phyloP scores from a whole-genome alignment of 2,797 vertebrate species.

The Okamejei kenojei region DNA sequence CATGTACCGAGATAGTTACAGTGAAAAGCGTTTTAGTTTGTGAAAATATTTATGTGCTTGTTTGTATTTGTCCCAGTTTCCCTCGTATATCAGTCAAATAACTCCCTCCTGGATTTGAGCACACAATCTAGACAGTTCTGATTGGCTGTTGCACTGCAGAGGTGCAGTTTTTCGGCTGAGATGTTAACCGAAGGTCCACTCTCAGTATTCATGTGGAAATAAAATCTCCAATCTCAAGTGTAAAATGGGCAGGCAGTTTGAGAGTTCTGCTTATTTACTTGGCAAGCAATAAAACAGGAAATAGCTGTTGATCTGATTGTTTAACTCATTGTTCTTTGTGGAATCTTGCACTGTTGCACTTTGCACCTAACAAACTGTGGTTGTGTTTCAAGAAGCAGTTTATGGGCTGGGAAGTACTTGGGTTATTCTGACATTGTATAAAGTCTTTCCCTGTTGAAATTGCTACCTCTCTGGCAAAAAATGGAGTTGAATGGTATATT shows the following conservation, averaged over 20 bases:
- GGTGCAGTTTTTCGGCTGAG: neutral
- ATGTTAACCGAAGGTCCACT: too few relatives aligned
- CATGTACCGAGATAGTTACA: too few relatives aligned
- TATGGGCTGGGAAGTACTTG: neutral
- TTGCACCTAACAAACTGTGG: neutral
- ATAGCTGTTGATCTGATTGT: neutral
- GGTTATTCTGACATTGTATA: neutral
- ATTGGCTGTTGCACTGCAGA: too few relatives aligned
- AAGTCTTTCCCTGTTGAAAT: neutral
- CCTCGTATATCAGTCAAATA: too few relatives aligned
- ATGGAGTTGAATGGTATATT: neutral
- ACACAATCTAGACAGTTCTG: too few relatives aligned
- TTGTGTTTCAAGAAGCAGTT: too few relatives aligned
- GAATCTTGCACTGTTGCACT: neutral
- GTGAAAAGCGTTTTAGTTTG: too few relatives aligned
- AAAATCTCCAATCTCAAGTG: neutral
- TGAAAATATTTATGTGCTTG: too few relatives aligned
- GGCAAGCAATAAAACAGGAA: neutral
- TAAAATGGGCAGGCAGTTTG: neutral
- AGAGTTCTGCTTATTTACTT: neutral
- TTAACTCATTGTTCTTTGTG: neutral
- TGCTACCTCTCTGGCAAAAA: neutral
- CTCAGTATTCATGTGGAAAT: neutral
- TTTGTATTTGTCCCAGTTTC: neutral
- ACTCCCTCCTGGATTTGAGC: neutral